These are phyloP conservation scores for Ciconia maguari DNA, from an alignment of 2,113 vertebrate species.

Conservation along the genomic window DNA sequence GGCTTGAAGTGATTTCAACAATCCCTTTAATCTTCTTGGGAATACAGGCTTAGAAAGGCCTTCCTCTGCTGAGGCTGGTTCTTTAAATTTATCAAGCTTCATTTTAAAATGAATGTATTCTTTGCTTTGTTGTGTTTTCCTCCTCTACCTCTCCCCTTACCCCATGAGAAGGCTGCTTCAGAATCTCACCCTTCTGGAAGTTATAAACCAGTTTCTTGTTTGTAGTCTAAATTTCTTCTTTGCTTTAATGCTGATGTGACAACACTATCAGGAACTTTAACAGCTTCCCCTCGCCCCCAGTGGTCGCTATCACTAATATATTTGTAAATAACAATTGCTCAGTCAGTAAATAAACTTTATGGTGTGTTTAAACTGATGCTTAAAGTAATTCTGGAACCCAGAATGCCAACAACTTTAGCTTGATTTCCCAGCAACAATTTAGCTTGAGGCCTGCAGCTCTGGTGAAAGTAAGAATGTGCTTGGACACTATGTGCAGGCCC, in stretches of 20 bases:
- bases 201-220: conserved; percentile 25
- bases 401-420: neutral
- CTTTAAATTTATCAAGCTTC: neutral
- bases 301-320: neutral
- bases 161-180: neutral
- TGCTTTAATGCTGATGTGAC: conserved; percentile 36
- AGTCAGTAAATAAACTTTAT: conserved; percentile 22
- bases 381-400: neutral
- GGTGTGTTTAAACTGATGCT: conserved; percentile 25
- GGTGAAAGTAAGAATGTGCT: neutral
- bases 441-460: neutral
- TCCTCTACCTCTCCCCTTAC: neutral
- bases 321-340: conserved; percentile 10
- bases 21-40: neutral
- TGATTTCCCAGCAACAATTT: neutral
- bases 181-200: neutral
- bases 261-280: neutral
- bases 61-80: neutral
- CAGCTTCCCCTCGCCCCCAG: neutral
- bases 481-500: neutral
- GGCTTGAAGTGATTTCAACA: neutral
- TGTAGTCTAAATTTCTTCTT: neutral
- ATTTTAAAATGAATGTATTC: neutral
- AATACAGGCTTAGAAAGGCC: neutral
- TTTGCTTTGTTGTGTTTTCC: neutral